Evolutionary conservation across 2,888 invertebrate genomes (phyloP).

Genomic region (Scelioninae gen. 2): DNA sequence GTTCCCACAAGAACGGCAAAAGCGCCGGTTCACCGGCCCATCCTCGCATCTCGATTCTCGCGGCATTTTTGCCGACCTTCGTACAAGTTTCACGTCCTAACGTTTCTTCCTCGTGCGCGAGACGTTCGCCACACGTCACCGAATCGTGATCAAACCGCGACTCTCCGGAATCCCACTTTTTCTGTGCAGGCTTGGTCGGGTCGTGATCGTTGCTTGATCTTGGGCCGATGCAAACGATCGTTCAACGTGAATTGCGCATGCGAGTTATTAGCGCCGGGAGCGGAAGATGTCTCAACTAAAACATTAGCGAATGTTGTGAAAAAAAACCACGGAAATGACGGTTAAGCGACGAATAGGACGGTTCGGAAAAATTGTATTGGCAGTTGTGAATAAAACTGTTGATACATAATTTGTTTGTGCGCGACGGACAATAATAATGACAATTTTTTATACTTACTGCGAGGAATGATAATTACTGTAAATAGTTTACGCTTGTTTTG

Average conservation of each 20-base stretch:
- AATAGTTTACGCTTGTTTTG: too few relatives aligned
- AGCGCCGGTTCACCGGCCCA: slow-evolving; percentile 39
- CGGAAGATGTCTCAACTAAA: slow-evolving; percentile 35
- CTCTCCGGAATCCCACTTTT: slow-evolving; percentile 8
- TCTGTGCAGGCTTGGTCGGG: slow-evolving; percentile 38
- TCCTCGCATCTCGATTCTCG: slow-evolving; percentile 56
- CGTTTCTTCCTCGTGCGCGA: slow-evolving; percentile 60
- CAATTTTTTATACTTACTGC: too few relatives aligned
- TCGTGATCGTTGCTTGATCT: slow-evolving; percentile 53
- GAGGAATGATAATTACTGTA: too few relatives aligned
- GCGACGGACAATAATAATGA: too few relatives aligned
- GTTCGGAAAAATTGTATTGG: too few relatives aligned
- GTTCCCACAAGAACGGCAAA: slow-evolving; percentile 60
- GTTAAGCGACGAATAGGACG: too few relatives aligned
- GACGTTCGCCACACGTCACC: slow-evolving; percentile 70
- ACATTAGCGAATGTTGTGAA: too few relatives aligned
- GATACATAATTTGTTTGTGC: too few relatives aligned
- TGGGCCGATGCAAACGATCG: slow-evolving; percentile 50
- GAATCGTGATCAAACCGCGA: slow-evolving; percentile 70
- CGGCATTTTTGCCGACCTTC: slow-evolving; percentile 57
- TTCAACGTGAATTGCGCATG: slow-evolving; percentile 48
- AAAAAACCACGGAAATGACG: too few relatives aligned
- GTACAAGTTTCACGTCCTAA: slow-evolving; percentile 67
- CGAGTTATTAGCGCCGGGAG: slow-evolving; percentile 18
- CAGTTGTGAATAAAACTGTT: too few relatives aligned